Percentiles rank a stretch among this genome's conserved stretches.
phyloP scores from a whole-genome alignment of 2,113 vertebrate genomes.

The Ibidorhyncha struthersii region DNA sequence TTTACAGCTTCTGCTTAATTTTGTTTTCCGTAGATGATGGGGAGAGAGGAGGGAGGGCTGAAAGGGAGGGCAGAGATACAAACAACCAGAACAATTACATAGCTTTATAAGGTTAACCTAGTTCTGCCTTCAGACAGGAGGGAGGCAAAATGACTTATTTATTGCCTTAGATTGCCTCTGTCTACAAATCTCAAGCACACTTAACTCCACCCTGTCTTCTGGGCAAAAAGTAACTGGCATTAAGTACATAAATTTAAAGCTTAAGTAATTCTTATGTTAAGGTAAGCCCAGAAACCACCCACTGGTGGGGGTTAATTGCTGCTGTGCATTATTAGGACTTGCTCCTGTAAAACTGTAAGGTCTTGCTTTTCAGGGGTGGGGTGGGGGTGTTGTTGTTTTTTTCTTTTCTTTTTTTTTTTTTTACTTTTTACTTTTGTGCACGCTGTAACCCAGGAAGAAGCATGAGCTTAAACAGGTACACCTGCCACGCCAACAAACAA shows the following conservation, averaged over 20 bases:
- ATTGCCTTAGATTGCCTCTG: slow-evolving; percentile 37
- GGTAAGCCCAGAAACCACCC: not conserved
- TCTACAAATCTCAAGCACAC: slow-evolving; percentile 5
- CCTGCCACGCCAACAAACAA: not conserved
- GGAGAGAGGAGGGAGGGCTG: not conserved
- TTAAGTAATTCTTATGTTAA: not conserved
- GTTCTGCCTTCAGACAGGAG: slow-evolving; percentile 33
- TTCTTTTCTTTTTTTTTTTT: not conserved
- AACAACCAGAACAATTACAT: not conserved
- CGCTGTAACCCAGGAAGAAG: not conserved
- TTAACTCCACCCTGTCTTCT: slow-evolving; percentile 41
- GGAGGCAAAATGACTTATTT: slow-evolving; percentile 24
- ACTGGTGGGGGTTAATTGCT: not conserved
- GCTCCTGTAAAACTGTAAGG: not conserved
- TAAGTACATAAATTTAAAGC: not conserved
- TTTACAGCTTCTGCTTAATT: slow-evolving; percentile 26
- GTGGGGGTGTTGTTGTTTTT: not conserved
- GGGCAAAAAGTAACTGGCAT: slow-evolving; percentile 11
- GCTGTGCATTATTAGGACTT: not conserved
- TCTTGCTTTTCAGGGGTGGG: not conserved
- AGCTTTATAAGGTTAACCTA: slow-evolving; percentile 42
- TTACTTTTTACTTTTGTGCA: not conserved
- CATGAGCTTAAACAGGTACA: not conserved
- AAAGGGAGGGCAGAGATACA: slow-evolving; percentile 1
- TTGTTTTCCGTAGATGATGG: not conserved